These are phyloP conservation scores for Amazona guildingii DNA, from an alignment of 2,113 vertebrate species.

Conservation along the genomic window DNA sequence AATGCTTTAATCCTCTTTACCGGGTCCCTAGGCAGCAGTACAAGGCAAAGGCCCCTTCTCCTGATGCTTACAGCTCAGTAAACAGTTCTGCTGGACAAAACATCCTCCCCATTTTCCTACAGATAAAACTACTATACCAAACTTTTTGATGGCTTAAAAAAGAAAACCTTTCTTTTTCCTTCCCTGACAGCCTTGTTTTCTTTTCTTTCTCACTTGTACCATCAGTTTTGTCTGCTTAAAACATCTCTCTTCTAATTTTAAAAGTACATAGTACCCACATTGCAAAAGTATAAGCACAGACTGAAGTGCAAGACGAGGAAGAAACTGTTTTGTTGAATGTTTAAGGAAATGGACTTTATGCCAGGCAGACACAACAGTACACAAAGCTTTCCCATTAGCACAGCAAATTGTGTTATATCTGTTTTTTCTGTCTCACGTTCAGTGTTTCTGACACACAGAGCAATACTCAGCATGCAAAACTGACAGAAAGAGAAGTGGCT, in stretches of 20 bases:
- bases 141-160: not conserved
- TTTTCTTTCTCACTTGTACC: not conserved
- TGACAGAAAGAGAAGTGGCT: not conserved
- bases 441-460: not conserved
- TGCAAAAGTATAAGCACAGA: not conserved
- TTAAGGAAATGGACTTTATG: not conserved
- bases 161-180: not conserved
- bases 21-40: not conserved
- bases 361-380: not conserved
- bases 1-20: conserved; percentile 7
- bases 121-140: not conserved
- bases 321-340: not conserved
- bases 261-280: not conserved
- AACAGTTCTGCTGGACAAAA: conserved; percentile 3
- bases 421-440: not conserved
- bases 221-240: not conserved
- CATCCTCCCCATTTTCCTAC: not conserved
- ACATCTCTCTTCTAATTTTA: not conserved
- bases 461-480: not conserved
- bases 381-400: not conserved
- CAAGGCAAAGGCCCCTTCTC: not conserved
- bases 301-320: not conserved
- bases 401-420: not conserved
- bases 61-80: not conserved
- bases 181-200: not conserved